Conservation (phyloP, 2,113 vertebrate genomes). For the Cinclus mexicanus region DNA sequence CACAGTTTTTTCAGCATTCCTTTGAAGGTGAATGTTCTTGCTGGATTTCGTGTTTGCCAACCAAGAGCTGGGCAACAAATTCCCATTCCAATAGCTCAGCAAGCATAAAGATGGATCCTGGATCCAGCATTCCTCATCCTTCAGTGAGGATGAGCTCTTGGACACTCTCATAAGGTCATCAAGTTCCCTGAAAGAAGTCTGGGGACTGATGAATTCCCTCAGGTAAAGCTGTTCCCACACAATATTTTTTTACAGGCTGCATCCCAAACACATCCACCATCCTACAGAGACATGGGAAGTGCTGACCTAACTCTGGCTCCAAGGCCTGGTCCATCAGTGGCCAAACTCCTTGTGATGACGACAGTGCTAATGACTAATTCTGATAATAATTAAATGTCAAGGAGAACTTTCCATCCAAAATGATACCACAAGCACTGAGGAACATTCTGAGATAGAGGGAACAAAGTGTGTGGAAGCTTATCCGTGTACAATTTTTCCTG, state of each 20-base stretch:
- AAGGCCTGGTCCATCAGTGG: not conserved
- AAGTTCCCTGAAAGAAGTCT: not conserved
- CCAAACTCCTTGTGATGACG: not conserved
- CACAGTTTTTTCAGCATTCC: not conserved
- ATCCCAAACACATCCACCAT: not conserved
- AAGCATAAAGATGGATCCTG: not conserved
- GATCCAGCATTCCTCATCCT: not conserved
- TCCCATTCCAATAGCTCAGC: not conserved
- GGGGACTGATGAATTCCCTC: not conserved
- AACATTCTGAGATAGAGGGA: not conserved
- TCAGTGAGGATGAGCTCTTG: not conserved
- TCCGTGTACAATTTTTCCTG: rapidly evolving
- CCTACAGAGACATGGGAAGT: not conserved
- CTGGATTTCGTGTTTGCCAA: not conserved
- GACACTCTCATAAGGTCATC: not conserved
- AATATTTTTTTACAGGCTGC: not conserved
- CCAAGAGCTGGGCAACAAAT: not conserved
- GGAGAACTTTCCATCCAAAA: constrained; percentile 17
- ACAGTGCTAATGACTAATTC: constrained; percentile 13
- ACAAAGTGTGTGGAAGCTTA: not conserved
- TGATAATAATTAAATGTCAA: constrained; percentile 44
- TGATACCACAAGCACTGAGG: not conserved
- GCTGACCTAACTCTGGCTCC: not conserved
- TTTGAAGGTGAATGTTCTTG: not conserved
- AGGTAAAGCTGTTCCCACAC: not conserved